Base-by-base conservation (phyloP, 2,888 invertebrate species). In the Subacronicta megacephala region DNA sequence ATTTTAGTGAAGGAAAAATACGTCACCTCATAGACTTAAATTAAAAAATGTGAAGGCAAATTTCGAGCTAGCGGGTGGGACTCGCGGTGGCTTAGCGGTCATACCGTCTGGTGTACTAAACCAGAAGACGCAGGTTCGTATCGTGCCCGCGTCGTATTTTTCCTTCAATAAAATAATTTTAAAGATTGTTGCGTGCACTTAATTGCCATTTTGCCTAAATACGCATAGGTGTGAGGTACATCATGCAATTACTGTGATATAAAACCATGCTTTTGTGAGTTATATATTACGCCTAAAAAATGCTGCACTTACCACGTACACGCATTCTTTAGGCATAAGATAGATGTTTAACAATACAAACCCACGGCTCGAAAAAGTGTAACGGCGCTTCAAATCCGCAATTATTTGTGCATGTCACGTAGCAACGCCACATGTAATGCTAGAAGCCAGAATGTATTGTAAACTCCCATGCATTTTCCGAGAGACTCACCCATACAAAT, bases 401-500 rank as follows among this genome's bases (percentile, higher is more conserved):
- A 13, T 36, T n/a, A 37, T 10, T 7, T 13, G 33, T 50, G 26
- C 29, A n/a, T 16, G 17, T 13, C 33, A 33, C 7, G 16, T 43
- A 53, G 42, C 47, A 18, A 1, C 12, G 13, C 37, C n/a, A n/a
- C n/a, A 7, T 4, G 17, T 31, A 20, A 13, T 12, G 15, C 16
- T 10, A 37, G 16, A 37, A 37, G 16, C 18, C 1, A 17, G 16
- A 16, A 35, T 26, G 17, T 7, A 44, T 1, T 3, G 42, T 6
- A 40, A 49, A 72, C n/a, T 56, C 43, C 23, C 52, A 55, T 59
- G 64, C 69, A 29, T 18, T 18, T 33, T 41, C 36, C 23, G 42
- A 44, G 36, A 40, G 15, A 95, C 95, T 95, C 88, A 96, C 96
- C 89, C 95, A 95, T 53, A 95, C 83, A 75, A 95, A 94, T 50